These are phyloP conservation scores for Shargacucullia verbasci DNA, from an alignment of 2,888 invertebrate species.

Conservation along the genomic window DNA sequence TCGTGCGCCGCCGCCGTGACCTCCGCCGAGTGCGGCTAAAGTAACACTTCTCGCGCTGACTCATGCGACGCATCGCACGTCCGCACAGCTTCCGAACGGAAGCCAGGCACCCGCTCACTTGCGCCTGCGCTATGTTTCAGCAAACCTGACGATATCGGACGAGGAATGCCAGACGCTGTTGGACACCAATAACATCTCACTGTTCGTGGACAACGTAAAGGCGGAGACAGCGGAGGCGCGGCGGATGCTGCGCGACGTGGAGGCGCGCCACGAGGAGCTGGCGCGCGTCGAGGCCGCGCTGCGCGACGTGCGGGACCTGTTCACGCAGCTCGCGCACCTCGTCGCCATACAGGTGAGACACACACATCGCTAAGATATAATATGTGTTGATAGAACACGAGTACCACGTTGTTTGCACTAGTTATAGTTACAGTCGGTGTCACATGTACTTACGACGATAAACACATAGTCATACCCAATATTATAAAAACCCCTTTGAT, in stretches of 20 bases:
- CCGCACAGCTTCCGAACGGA: no score
- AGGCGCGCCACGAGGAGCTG: conserved; percentile 94
- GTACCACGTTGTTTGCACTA: no score
- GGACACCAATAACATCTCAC: conserved; percentile 78
- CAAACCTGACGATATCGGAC: conserved; percentile 79
- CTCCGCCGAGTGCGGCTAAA: conserved; percentile 1
- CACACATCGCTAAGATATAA: no score
- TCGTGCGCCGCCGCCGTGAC: conserved; percentile 7
- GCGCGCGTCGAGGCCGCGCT: conserved; percentile 94
- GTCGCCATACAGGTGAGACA: conserved; percentile 93
- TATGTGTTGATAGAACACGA: no score
- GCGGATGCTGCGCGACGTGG: conserved; percentile 93
- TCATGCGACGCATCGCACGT: not conserved
- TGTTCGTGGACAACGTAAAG: conserved; percentile 90
- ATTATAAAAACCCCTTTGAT: no score
- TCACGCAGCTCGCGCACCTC: conserved; percentile 94
- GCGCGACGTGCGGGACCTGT: conserved; percentile 93
- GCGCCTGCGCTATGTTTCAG: conserved; percentile 64
- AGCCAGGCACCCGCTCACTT: not conserved
- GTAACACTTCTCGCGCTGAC: not conserved
- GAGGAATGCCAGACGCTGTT: conserved; percentile 84
- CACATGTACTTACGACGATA: no score
- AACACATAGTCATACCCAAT: no score
- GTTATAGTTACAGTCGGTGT: no score
- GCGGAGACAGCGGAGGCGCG: conserved; percentile 94